These are phyloP conservation scores for Tupaia tana DNA, from an alignment of 2,113 vertebrate species.

Conservation along the genomic window DNA sequence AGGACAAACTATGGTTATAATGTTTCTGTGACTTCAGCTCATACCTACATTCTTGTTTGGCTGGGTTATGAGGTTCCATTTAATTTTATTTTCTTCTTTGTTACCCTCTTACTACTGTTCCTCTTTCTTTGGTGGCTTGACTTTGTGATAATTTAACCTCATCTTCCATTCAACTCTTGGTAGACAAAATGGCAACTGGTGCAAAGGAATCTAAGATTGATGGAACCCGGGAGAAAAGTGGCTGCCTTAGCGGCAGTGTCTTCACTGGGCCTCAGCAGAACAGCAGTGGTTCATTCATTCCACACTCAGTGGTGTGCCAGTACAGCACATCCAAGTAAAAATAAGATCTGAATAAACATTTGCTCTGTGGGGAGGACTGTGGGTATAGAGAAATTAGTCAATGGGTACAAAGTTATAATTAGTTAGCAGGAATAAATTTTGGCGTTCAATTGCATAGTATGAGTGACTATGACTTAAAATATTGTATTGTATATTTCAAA, in stretches of 20 bases:
- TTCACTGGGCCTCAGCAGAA: too few species aligned
- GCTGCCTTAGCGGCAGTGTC: too few species aligned
- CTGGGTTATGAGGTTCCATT: not conserved
- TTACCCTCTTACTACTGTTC: not conserved
- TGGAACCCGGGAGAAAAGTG: not conserved
- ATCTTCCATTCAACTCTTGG: not conserved
- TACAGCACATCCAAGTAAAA: not conserved
- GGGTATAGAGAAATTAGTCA: too few species aligned
- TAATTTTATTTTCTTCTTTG: not conserved
- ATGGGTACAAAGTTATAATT: too few species aligned
- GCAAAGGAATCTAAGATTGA: not conserved
- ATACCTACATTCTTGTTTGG: not conserved
- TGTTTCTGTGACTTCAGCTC: not conserved
- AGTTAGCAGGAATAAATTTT: too few species aligned
- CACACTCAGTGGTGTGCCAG: not conserved
- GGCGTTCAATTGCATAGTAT: too few species aligned
- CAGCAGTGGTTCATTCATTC: not conserved
- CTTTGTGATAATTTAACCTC: not conserved
- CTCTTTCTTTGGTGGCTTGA: not conserved
- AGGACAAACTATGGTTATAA: not conserved
- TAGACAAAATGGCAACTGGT: not conserved
- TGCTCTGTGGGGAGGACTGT: too few species aligned
- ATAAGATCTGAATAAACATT: too few species aligned
- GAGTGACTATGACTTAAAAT: too few species aligned
- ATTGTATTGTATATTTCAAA: too few species aligned